Evolutionary conservation across 2,797 vertebrate species (phyloP), one percentile per base, ranked within the genome.

Genomic region (Enteromius mattozi): DNA sequence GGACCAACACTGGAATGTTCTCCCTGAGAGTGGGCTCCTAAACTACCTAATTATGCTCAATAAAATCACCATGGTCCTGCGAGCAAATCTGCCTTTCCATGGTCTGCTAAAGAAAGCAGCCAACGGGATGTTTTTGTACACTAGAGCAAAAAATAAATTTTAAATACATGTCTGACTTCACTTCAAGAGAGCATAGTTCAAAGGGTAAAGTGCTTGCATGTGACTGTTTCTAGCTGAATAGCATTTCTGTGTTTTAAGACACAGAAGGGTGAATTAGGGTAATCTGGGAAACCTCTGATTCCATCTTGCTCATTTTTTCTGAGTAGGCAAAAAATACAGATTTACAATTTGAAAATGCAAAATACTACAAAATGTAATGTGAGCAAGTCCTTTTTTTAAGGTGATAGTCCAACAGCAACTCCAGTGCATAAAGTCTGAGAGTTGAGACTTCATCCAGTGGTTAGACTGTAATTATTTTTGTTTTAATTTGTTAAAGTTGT

Each of bases 11-110:
- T 84, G 86, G 89, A 91, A 90, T 89, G 89, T 84, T 85, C 83
- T 87, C 84, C 87, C 75, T 76, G 84, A 82, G 86, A 83, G 78
- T 79, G 72, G 71, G 56, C 83, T 89, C 51, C 85, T 85, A 89
- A 90, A 89, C 82, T 75, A 82, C 69, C 78, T 88, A 88, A 90
- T 88, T 88, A 86, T 47, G 19, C 85, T 83, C 87, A 87, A 85
- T 89, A 88, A 88, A 83, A 86, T 84, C 61, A 59, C 66, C 86
- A 76, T 63, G 61, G 61, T 35, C 61, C 75, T 86, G 80, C n/a
- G 21, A 86, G 83, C 35, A 87, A 82, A 86, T 88, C 71, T 56
- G 81, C 82, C 87, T 86, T 83, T 84, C 66, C 51, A 82, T 74
- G 78, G 63, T 81, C 77, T 79, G 69, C 51, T 80, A 83, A 54